Base-by-base conservation (phyloP, 2,888 invertebrate genomes). In the Periphyllus acericola region DNA sequence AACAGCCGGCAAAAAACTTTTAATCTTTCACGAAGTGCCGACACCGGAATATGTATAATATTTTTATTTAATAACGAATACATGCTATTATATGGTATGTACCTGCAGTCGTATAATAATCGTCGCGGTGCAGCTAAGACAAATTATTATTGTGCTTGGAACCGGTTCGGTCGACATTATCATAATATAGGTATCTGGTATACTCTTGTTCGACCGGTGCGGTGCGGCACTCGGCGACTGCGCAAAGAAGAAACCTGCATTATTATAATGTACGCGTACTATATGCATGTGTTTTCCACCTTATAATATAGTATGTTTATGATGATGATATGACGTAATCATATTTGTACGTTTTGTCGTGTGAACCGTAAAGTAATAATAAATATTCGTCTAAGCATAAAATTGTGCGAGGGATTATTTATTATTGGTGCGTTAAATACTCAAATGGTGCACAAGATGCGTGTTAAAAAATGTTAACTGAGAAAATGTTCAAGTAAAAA, bases 1-100 rank as follows among this genome's bases (percentile, higher is more conserved):
- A 60, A 60, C 21, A 6, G 60, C 25, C 60, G 60, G 60, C n/a
- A 6, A 60, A 60, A 46, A 60, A 60, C 60, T 21, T 60, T n/a
- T 25, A 60, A 60, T 60, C 60, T 60, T 25, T 25, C 5, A 60
- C 60, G 5, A 25, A 60, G 60, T 60, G 80, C 36, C 60, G 80
- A 80, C 60, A 36, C 34, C 8, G 80, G n/a, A 80, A 36, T 66
- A 55, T 46, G 46, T n/a, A 46, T 46, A 46, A 46, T 46, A 46
- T 60, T 79, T 79, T 60, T 79, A 79, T 60, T 79, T 55, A 60
- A 79, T 79, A 46, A 46, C 46, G 46, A 46, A 79, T 55, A 34
- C 34, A 79, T 79, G 34, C 19, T 80, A 80, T 60, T 34, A 32
- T 9, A 19, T 17, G 36, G 11, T 32, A 25, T 32, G 34, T 60